Evolutionary conservation across 2,113 vertebrate species (phyloP).

Genomic region (Isichthys henryi): DNA sequence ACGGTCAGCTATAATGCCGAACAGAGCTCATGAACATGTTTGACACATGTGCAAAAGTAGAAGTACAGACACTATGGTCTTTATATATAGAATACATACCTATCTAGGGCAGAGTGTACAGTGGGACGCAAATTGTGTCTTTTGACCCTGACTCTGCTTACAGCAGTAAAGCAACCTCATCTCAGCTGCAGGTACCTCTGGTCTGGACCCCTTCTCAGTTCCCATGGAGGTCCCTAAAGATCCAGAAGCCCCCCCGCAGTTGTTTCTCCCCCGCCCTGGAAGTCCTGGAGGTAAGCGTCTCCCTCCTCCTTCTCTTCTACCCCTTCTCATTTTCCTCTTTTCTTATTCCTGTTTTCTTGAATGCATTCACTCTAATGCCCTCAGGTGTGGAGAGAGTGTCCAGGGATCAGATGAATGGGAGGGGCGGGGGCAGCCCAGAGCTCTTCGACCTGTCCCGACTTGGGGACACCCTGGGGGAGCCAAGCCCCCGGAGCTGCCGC

Average conservation of each 20-base stretch:
- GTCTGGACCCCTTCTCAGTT: slow-evolving; percentile 64
- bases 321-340: background rate
- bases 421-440: slow-evolving; percentile 60
- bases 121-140: background rate
- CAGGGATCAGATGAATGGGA: slow-evolving; percentile 64
- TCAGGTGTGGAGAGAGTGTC: slow-evolving; percentile 59
- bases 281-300: slow-evolving; percentile 69
- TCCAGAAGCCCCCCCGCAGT: slow-evolving; percentile 35
- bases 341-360: slow-evolving; percentile 21
- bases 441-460: slow-evolving; percentile 66
- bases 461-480: slow-evolving; percentile 58
- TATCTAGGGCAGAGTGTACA: background rate
- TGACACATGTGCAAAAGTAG: background rate
- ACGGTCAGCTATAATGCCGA: background rate
- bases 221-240: slow-evolving; percentile 50
- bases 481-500: slow-evolving; percentile 57
- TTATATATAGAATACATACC: background rate
- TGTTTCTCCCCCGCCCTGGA: slow-evolving; percentile 52
- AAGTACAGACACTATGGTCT: background rate
- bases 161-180: background rate
- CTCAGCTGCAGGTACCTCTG: slow-evolving; percentile 35
- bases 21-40: background rate
- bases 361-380: background rate
- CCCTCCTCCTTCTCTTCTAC: background rate
- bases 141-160: background rate